phyloP scores from a whole-genome alignment of 2,888 invertebrate species.

The Acleris literana region DNA sequence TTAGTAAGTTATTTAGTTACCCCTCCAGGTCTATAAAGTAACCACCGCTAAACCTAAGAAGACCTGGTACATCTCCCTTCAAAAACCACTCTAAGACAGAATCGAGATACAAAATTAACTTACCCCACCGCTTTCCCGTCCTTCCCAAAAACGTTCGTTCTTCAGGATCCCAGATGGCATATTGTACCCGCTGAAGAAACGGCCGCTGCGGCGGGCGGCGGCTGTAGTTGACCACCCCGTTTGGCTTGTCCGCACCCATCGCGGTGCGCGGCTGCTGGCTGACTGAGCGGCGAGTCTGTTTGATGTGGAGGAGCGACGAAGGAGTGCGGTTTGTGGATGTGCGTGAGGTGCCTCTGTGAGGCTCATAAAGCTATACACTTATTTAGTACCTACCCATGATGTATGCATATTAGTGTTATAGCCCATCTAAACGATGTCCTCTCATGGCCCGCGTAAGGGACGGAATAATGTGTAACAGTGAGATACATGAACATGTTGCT shows the following conservation, averaged over 20 bases:
- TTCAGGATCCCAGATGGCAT: slow-evolving; percentile 84
- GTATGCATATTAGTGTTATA: too few relatives aligned
- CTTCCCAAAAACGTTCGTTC: slow-evolving; percentile 85
- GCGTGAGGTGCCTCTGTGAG: slow-evolving; percentile 31
- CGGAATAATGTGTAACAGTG: too few relatives aligned
- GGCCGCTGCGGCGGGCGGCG: slow-evolving; percentile 70
- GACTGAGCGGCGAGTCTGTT: slow-evolving; percentile 23
- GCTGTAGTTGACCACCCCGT: slow-evolving; percentile 70
- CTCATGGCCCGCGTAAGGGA: too few relatives aligned
- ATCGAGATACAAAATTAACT: slow-evolving; percentile 51
- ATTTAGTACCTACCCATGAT: too few relatives aligned
- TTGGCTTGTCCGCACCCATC: slow-evolving; percentile 76
- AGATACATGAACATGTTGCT: too few relatives aligned
- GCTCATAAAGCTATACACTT: background rate
- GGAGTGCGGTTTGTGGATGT: slow-evolving; percentile 30
- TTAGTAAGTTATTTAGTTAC: too few relatives aligned
- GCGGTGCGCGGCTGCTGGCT: slow-evolving; percentile 42
- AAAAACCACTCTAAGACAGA: too few relatives aligned
- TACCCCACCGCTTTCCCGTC: slow-evolving; percentile 87
- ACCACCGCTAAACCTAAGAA: too few relatives aligned
- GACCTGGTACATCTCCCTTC: too few relatives aligned
- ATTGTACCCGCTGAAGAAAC: slow-evolving; percentile 64
- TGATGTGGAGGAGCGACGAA: background rate
- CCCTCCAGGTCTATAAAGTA: too few relatives aligned
- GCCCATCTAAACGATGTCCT: too few relatives aligned